Evolutionary conservation across 1,140 invertebrate genomes (phyloP), one percentile per base, ranked within the genome.

Genomic region (Drosophila navojoa): DNA sequence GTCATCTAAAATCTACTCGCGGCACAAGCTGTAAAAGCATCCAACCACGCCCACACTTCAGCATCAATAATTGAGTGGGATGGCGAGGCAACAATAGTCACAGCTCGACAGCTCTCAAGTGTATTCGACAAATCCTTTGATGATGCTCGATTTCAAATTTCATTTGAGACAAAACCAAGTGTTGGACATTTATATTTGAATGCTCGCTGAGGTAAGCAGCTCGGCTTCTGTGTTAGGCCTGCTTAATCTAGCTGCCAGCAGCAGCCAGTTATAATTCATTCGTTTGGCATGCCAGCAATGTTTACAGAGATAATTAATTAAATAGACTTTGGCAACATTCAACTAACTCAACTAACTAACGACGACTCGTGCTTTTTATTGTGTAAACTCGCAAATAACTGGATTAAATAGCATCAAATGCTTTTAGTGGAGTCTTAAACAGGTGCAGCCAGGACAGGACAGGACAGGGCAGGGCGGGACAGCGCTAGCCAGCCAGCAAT

Each of bases 381-480:
- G 81, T 87, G 79, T 86, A 87, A 86, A 86, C 81, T 86, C 78
- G 79, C 81, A 86, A 81, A 87, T 86, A 86, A 86, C 82, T 86
- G 84, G 84, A 87, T 87, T 87, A 87, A 89, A 87, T 79, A 79
- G 84, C 84, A 84, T 82, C 69, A 89, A 89, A 84, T 87, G 71
- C 79, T 87, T 89, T 87, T 71, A 87, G 76, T 84, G 66, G 63
- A 81, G 76, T 82, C 68, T 75, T 79, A 82, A 79, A 84, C 84
- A 84, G 82, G 84, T 87, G 84, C 79, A 79, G 73, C 62, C 42
- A 11, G 4, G 19, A 22, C 19, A 22, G 19, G 19, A 3, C 19
- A 22, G 19, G 19, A 3, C 19, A 22, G 19, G 19, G 19, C 1
- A 22, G 19, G 19, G 19, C 19, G 49, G n/a, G 6, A 86, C 79